A percentile compares a stretch with the other conserved stretches of the same genome.
Conservation (phyloP, 2,797 vertebrate genomes). For the Sebastolobus alascanus region DNA sequence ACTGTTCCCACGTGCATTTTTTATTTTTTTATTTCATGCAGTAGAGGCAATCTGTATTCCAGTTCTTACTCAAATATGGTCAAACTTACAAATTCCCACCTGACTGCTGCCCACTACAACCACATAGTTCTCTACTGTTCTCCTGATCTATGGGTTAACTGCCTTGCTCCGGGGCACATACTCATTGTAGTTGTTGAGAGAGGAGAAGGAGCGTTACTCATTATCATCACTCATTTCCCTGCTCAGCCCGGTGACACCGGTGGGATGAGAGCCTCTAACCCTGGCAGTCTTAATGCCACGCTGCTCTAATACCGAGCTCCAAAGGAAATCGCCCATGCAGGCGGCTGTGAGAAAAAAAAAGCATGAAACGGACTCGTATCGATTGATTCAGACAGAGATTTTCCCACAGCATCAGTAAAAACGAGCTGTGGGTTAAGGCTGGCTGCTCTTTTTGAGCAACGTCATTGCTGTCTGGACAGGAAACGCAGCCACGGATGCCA, state of each 20-base stretch:
- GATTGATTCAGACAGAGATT: slow-evolving; percentile 62
- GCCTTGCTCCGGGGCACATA: slow-evolving; percentile 27
- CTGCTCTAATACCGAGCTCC: slow-evolving; percentile 33
- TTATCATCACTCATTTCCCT: slow-evolving; percentile 42
- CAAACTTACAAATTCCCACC: slow-evolving; percentile 5
- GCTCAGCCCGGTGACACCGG: slow-evolving; percentile 30
- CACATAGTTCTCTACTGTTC: neutral
- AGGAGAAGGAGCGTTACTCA: slow-evolving; percentile 12
- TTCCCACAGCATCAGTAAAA: slow-evolving; percentile 61
- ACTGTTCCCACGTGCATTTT: neutral
- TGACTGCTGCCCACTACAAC: neutral
- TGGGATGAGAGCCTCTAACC: slow-evolving; percentile 33
- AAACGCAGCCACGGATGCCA: slow-evolving; percentile 17
- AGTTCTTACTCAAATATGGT: neutral
- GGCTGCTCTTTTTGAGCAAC: slow-evolving; percentile 32
- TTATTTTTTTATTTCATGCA: neutral
- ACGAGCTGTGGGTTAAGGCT: slow-evolving; percentile 37
- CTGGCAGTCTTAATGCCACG: slow-evolving; percentile 28
- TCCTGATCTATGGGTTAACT: slow-evolving; percentile 28
- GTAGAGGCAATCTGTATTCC: neutral
- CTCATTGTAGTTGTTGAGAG: slow-evolving; percentile 11
- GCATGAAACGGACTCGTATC: slow-evolving; percentile 56
- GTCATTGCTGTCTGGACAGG: slow-evolving; percentile 34
- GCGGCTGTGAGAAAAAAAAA: slow-evolving; percentile 26
- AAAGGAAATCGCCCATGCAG: slow-evolving; percentile 43